phyloP scores from a whole-genome alignment of 2,888 invertebrate species.

The Eretmocerus hayati region DNA sequence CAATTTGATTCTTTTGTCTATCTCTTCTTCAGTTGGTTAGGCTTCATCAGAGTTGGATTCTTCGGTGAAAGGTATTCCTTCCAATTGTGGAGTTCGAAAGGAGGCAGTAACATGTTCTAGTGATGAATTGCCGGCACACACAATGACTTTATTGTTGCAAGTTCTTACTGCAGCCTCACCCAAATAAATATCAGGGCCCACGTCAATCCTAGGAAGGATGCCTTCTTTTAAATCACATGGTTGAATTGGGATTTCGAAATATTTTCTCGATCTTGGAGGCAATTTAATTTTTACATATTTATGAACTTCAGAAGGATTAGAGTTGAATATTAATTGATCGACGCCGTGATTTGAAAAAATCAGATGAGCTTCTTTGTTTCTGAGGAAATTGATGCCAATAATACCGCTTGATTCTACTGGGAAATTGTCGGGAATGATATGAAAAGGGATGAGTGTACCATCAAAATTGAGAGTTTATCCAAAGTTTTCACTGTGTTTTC shows the following conservation, averaged over 20 bases:
- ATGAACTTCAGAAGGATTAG: neutral
- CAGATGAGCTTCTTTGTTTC: neutral
- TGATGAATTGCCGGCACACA: neutral
- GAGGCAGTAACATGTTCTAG: neutral
- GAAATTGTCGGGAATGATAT: neutral
- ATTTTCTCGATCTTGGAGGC: neutral
- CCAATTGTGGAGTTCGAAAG: neutral
- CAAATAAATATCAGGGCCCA: neutral
- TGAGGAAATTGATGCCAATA: neutral
- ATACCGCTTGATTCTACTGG: neutral
- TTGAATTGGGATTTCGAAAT: neutral
- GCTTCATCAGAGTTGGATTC: neutral
- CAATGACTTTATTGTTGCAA: neutral
- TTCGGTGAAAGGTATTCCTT: neutral
- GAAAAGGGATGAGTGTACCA: neutral
- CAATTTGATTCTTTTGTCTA: neutral
- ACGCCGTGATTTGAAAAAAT: neutral
- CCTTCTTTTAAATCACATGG: neutral
- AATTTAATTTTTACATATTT: neutral
- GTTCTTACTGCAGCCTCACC: neutral
- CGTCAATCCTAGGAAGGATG: neutral
- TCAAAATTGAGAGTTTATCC: neutral
- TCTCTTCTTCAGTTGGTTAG: neutral
- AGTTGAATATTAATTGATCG: neutral
- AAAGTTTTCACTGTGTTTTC: neutral